phyloP scores from a whole-genome alignment of 2,797 vertebrate genomes.

The Amblyopsis hoosieri region DNA sequence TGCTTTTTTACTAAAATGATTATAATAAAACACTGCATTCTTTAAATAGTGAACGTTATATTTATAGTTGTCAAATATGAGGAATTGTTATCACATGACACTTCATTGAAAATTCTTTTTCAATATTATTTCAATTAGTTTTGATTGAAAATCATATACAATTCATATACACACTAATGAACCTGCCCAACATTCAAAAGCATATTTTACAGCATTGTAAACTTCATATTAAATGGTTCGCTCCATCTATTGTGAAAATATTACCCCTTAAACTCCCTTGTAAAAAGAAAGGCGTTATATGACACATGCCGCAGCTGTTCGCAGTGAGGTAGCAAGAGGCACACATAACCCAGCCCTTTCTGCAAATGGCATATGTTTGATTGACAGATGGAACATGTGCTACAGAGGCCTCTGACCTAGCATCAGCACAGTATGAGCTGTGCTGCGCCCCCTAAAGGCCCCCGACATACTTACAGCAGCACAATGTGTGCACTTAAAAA shows the following conservation, averaged over 20 bases:
- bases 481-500: too few relatives aligned
- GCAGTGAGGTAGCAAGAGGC: slow-evolving; percentile 28
- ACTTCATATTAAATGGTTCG: background rate
- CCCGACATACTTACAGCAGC: too few relatives aligned
- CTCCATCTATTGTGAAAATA: slow-evolving; percentile 6
- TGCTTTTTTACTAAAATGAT: background rate
- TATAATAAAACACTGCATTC: background rate
- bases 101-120: background rate
- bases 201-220: background rate
- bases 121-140: background rate
- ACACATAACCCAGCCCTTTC: slow-evolving; percentile 46
- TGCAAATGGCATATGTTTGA: slow-evolving; percentile 52
- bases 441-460: background rate
- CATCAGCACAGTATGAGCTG: slow-evolving; percentile 22
- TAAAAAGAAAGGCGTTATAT: slow-evolving; percentile 32
- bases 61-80: background rate
- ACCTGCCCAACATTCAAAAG: background rate
- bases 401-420: slow-evolving; percentile 21
- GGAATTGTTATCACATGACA: background rate
- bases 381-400: slow-evolving; percentile 69
- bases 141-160: background rate
- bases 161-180: background rate
- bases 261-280: slow-evolving; percentile 5
- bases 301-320: slow-evolving; percentile 32
- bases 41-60: background rate